Percentiles rank a stretch among this genome's conserved stretches.
phyloP scores from a whole-genome alignment of 2,888 invertebrate genomes.

The Eupithecia vulgata region DNA sequence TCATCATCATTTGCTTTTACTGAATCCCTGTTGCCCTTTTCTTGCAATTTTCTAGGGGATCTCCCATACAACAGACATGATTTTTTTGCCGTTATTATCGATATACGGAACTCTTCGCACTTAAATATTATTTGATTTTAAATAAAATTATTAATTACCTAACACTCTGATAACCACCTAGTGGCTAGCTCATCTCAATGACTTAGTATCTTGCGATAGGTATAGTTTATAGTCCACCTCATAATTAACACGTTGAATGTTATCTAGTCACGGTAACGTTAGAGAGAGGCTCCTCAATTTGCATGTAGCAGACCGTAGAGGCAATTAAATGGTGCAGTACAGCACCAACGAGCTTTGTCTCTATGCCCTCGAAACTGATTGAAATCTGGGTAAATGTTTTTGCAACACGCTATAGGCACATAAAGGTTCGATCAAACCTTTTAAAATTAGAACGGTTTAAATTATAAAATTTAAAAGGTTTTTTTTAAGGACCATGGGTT shows the following conservation, averaged over 20 bases:
- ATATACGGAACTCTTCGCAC: no score
- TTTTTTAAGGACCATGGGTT: no score
- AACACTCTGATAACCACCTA: neutral
- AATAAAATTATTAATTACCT: no score
- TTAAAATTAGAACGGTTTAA: neutral
- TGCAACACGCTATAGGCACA: neutral
- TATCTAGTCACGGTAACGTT: constrained; percentile 3
- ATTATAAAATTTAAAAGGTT: no score
- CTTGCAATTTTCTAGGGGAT: no score
- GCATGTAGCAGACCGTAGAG: constrained; percentile 1
- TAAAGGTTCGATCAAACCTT: neutral
- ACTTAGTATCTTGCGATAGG: neutral
- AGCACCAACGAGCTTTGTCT: neutral
- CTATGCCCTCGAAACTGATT: neutral
- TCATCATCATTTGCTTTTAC: neutral
- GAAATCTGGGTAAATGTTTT: neutral
- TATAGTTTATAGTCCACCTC: neutral
- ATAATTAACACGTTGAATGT: constrained; percentile 12
- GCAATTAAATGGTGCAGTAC: constrained; percentile 9
- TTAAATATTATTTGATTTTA: no score
- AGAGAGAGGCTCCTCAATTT: constrained; percentile 3
- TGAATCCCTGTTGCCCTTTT: neutral
- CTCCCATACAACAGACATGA: no score
- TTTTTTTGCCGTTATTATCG: no score
- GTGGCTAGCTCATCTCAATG: neutral